These are phyloP conservation scores for Malachius bipustulatus DNA, from an alignment of 2,888 invertebrate species.

Conservation along the genomic window DNA sequence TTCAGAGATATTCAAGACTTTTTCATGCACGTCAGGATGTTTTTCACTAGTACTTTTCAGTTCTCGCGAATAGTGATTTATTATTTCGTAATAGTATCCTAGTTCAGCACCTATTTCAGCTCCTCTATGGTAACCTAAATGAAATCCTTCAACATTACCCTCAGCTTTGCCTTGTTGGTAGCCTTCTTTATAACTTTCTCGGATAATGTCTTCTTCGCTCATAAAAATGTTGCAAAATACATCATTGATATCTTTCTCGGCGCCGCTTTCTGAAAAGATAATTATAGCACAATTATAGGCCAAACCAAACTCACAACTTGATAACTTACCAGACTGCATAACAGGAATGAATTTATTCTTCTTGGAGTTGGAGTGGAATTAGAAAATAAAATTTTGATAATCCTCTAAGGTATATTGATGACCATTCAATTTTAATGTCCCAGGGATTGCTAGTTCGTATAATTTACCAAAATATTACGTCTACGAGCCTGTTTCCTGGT, in stretches of 20 bases:
- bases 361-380: too few species aligned
- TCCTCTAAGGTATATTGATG: too few species aligned
- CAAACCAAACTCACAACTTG: too few species aligned
- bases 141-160: slow-evolving; percentile 57
- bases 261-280: too few species aligned
- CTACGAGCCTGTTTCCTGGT: too few species aligned
- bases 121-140: slow-evolving; percentile 67
- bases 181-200: slow-evolving; percentile 57
- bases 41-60: slow-evolving; percentile 34
- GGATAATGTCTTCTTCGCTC: slow-evolving; percentile 52
- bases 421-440: too few species aligned
- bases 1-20: slow-evolving; percentile 41
- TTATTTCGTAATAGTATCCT: slow-evolving; percentile 57
- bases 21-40: slow-evolving; percentile 34
- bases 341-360: too few species aligned
- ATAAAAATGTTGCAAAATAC: slow-evolving; percentile 58
- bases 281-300: too few species aligned
- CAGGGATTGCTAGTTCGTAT: too few species aligned
- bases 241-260: slow-evolving; percentile 65
- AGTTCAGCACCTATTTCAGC: slow-evolving; percentile 64
- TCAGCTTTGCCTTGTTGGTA: slow-evolving; percentile 46
- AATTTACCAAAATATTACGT: too few species aligned
- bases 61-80: slow-evolving; percentile 39
- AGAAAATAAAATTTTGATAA: too few species aligned
- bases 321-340: too few species aligned